Conservation (phyloP, 2,113 vertebrate species). For the Scopus umbretta region DNA sequence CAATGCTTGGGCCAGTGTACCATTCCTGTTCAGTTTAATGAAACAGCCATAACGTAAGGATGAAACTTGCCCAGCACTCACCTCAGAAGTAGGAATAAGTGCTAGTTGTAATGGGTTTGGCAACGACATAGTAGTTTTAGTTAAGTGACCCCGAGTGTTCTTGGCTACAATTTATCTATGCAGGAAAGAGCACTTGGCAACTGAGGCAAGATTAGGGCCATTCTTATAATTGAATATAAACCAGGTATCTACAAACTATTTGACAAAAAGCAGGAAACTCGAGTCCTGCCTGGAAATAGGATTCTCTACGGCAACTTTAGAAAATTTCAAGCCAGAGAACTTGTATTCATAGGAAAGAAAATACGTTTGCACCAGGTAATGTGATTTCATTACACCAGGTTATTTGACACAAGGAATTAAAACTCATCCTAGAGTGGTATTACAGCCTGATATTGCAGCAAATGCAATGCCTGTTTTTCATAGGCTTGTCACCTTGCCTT, state of each 20-base stretch:
- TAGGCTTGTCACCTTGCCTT: not conserved
- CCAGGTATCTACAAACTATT: not conserved
- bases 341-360: not conserved
- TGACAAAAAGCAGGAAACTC: not conserved
- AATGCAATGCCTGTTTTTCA: not conserved
- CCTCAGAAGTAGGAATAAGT: not conserved
- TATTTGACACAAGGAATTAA: not conserved
- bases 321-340: not conserved
- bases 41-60: rapidly evolving
- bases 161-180: not conserved
- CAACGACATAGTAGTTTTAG: not conserved
- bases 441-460: not conserved
- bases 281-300: not conserved
- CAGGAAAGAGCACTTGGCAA: not conserved
- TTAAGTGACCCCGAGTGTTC: not conserved
- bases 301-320: not conserved
- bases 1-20: not conserved
- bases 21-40: not conserved
- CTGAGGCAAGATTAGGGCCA: not conserved
- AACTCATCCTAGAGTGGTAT: not conserved
- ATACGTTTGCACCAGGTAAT: not conserved
- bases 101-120: not conserved
- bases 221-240: not conserved
- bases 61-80: not conserved
- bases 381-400: not conserved